Conservation (phyloP, 2,797 vertebrate species). For the Spheniscus humboldti region DNA sequence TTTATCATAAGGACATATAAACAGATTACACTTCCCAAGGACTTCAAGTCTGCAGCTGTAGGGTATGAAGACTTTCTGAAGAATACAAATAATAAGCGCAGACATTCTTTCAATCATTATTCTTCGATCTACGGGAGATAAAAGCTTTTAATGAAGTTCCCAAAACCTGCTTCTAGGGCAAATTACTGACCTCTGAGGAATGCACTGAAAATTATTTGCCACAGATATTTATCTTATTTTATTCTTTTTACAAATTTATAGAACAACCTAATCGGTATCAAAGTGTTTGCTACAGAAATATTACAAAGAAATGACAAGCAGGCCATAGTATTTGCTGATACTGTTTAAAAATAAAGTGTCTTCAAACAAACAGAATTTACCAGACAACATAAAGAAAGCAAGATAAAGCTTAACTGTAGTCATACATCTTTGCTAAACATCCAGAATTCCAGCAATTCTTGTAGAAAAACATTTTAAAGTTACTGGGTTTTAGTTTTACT, state of each 20-base stretch:
- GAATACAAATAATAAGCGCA: not conserved
- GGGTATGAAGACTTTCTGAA: not conserved
- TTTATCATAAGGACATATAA: not conserved
- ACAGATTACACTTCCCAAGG: not conserved
- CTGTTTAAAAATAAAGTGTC: not conserved
- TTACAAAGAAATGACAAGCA: not conserved
- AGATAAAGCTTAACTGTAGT: not conserved
- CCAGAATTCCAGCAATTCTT: not conserved
- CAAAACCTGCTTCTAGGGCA: not conserved
- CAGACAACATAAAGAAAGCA: not conserved
- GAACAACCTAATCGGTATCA: not conserved
- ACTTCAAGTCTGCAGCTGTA: not conserved
- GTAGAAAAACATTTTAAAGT: not conserved
- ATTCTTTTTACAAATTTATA: not conserved
- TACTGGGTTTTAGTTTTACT: not conserved
- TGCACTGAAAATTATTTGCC: not conserved
- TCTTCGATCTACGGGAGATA: not conserved
- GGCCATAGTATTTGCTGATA: not conserved
- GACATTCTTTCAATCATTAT: not conserved
- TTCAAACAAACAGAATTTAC: not conserved
- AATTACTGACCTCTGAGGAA: not conserved
- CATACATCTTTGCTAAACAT: not conserved
- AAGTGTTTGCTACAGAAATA: not conserved
- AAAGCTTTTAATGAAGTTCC: not conserved
- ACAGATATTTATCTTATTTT: not conserved